Evolutionary conservation across 2,797 vertebrate species (phyloP).

Genomic region (Craterocephalus amniculus): DNA sequence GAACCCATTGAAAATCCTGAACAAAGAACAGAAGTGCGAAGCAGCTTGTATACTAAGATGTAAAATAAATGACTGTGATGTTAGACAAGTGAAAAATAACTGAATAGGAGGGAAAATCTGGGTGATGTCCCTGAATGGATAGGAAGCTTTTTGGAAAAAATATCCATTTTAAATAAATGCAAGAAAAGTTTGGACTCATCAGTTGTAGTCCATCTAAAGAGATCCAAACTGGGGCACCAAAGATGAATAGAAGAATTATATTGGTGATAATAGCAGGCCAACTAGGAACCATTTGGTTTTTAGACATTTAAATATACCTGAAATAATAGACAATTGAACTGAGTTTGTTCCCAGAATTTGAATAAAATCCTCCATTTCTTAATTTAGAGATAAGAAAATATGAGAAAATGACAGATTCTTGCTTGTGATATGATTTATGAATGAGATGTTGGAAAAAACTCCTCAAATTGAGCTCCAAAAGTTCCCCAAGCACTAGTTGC

Average conservation of each 20-base stretch:
- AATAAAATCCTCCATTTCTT: not conserved
- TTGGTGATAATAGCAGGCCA: not conserved
- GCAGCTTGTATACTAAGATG: not conserved
- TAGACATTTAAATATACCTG: not conserved
- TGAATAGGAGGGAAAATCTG: slow-evolving; percentile 2
- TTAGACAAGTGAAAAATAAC: not conserved
- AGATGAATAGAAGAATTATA: not conserved
- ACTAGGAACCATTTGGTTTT: not conserved
- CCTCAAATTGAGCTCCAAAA: slow-evolving; percentile 10
- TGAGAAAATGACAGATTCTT: not conserved
- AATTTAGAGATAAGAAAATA: not conserved
- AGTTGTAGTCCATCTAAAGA: not conserved
- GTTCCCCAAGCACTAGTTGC: not conserved
- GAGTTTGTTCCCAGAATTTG: not conserved
- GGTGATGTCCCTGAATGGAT: not conserved
- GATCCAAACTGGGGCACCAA: not conserved
- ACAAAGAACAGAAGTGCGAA: slow-evolving; percentile 1
- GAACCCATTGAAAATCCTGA: slow-evolving; percentile 34
- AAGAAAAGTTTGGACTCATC: not conserved
- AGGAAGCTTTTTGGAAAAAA: not conserved
- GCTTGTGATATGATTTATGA: slow-evolving; percentile 9
- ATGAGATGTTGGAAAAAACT: slow-evolving; percentile 22
- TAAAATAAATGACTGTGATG: slow-evolving; percentile 9
- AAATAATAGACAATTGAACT: not conserved
- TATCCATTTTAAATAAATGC: not conserved